Evolutionary conservation across 1,140 invertebrate genomes (phyloP), one percentile per base, ranked within the genome.

Genomic region (Sycophila sp.): DNA sequence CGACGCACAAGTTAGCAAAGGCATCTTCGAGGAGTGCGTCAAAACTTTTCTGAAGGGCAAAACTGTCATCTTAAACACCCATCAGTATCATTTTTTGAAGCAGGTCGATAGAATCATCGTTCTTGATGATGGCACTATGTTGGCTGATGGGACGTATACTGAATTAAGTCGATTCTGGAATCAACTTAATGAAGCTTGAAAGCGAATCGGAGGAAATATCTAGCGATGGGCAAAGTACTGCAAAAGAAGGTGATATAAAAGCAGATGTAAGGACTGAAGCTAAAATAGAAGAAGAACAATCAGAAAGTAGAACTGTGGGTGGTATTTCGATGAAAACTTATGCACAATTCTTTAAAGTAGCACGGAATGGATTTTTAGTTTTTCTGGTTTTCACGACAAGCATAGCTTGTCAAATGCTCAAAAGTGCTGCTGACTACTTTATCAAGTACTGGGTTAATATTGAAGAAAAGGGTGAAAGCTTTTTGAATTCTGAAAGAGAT

Each of bases 61-160:
- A 80, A 92, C 91, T 0, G 84, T 90, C 7, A 88, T 95, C 26
- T 87, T 95, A 13, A 91, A 94, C 38, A 95, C 94, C 2, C 93
- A 95, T 83, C 93, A 94, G 78, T 83, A 94, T n/a, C 93, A 95
- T 79, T 93, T 91, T 80, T 85, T 95, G 30, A 90, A 91, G 78
- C 86, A 88, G 17, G 92, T 90, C 3, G 89, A 93, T 80, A 89
- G 89, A 72, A 91, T 92, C 73, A 59, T 82, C 8, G 87, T 91
- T 45, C 88, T 92, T 36, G 89, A 91, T 56, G 89, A 91, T 78
- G 91, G 91, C 4, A 75, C 83, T 45, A 84, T 91, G 73, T 86
- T 87, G 11, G 88, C 88, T 2, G 86, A 86, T 26, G 91, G 91
- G 15, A 89, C 88, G 32, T 92, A 89, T 73, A 87, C 89, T 28